A percentile compares a stretch with the other conserved stretches of the same genome.
Conservation (phyloP, 2,888 invertebrate genomes). For the Linnaemya tessellans region DNA sequence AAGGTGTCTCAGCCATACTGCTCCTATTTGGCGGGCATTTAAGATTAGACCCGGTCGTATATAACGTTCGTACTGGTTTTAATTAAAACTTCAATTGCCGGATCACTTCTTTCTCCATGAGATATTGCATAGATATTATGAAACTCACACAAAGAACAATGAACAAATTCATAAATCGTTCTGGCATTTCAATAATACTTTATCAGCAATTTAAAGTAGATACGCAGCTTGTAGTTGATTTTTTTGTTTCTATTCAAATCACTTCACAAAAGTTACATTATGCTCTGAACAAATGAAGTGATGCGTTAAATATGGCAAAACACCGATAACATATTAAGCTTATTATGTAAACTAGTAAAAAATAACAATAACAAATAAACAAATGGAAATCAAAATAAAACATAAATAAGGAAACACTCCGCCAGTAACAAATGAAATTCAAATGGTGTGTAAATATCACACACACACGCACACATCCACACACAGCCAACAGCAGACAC, state of each 20-base stretch:
- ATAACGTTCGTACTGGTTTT: no score
- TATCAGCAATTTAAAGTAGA: neutral
- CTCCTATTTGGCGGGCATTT: no score
- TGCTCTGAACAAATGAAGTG: constrained; percentile 64
- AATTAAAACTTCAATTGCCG: no score
- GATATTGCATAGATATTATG: no score
- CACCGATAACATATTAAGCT: constrained; percentile 70
- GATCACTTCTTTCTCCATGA: no score
- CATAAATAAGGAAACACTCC: constrained; percentile 21
- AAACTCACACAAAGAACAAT: no score
- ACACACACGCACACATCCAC: neutral
- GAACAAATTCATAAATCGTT: neutral
- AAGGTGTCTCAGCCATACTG: no score
- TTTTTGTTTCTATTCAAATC: neutral
- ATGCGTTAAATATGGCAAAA: constrained; percentile 71
- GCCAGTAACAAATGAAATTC: constrained; percentile 42
- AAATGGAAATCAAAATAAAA: constrained; percentile 53
- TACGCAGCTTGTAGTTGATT: neutral
- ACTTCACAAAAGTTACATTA: neutral
- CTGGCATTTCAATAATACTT: neutral
- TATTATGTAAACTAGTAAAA: constrained; percentile 65
- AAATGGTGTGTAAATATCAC: constrained; percentile 43
- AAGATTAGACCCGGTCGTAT: no score
- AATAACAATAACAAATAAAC: constrained; percentile 56
- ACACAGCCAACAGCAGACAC: no score